Evolutionary conservation across 2,797 vertebrate genomes (phyloP).

Genomic region (Melanotaenia trifasciata): DNA sequence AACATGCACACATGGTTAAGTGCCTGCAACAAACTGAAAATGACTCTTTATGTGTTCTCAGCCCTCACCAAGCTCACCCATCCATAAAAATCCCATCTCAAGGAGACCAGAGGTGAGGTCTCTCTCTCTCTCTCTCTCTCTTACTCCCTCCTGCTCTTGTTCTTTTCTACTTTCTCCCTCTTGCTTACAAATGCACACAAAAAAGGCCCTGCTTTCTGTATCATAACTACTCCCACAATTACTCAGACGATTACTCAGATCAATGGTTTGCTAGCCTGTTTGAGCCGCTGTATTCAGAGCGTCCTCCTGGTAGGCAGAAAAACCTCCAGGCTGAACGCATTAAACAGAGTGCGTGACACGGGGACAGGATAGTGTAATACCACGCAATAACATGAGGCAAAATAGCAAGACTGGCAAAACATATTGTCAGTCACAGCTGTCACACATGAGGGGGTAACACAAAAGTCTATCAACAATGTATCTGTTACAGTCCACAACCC

Average conservation of each 20-base stretch:
- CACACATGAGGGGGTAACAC: slow-evolving; percentile 70
- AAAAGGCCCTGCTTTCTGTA: slow-evolving; percentile 78
- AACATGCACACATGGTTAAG: slow-evolving; percentile 84
- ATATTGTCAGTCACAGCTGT: slow-evolving; percentile 77
- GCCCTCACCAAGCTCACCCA: slow-evolving; percentile 83
- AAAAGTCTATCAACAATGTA: slow-evolving; percentile 71
- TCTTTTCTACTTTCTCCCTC: slow-evolving; percentile 57
- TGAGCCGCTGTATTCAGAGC: slow-evolving; percentile 64
- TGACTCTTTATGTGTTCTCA: slow-evolving; percentile 86
- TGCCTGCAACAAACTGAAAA: slow-evolving; percentile 84
- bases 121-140: slow-evolving; percentile 53
- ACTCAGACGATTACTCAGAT: slow-evolving; percentile 86
- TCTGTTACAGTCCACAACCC: slow-evolving; percentile 54
- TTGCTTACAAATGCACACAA: slow-evolving; percentile 67
- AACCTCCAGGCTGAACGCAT: slow-evolving; percentile 75
- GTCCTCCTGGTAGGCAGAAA: slow-evolving; percentile 68
- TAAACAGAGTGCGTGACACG: slow-evolving; percentile 78
- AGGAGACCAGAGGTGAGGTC: slow-evolving; percentile 87
- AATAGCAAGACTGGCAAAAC: slow-evolving; percentile 74
- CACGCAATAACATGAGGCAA: slow-evolving; percentile 73
- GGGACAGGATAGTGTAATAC: slow-evolving; percentile 74
- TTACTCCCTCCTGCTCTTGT: slow-evolving; percentile 28
- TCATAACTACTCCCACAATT: slow-evolving; percentile 87
- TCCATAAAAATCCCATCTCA: slow-evolving; percentile 89
- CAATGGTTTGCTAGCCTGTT: slow-evolving; percentile 82